Evolutionary conservation across 1,140 invertebrate genomes (phyloP), one percentile per base, ranked within the genome.

Genomic region (Zaprionus capensis): DNA sequence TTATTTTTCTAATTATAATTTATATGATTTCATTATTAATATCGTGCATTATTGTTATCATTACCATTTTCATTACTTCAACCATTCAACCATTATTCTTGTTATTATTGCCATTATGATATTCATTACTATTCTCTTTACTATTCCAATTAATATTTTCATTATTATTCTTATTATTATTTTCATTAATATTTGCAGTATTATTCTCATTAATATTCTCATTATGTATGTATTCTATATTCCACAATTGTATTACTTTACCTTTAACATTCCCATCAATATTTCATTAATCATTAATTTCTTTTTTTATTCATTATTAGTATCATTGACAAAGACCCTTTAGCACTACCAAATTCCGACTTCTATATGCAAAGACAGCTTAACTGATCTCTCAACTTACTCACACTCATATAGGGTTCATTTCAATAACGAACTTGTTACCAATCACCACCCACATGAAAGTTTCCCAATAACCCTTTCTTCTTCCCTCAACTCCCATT

Each of bases 291-390:
- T 44, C 15, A 44, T 17, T n/a, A 9, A 3, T 9, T 31, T 31
- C 31, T 4, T 0, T 31, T 3, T 31, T 31, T 31, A 9, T n/a
- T 44, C 2, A 17, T 17, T 9, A 9, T 17, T 17, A 44, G 6
- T 44, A 44, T 17, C 2, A 17, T 44, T n/a, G 15, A 44, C n/a
- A 41, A 6, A 41, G 38, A n/a, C 15, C 12, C 14, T 15, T 41
- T n/a, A n/a, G 2, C n/a, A 17, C 41, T 7, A 17, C 3, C n/a
- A 17, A 46, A 9, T 0, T 46, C 0, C 1, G 0, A 17, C 7
- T 9, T 46, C 2, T 5, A n/a, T 5, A 2, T 44, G 0, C 6
- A 5, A n/a, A 7, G 6, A 0, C 7, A 44, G 15, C 15, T n/a
- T n/a, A 5, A 44, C 15, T 7, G 38, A 44, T 44, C 6, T 6